These are phyloP conservation scores for Drosophila bunnanda DNA, from an alignment of 2,888 invertebrate genomes.

Conservation along the genomic window DNA sequence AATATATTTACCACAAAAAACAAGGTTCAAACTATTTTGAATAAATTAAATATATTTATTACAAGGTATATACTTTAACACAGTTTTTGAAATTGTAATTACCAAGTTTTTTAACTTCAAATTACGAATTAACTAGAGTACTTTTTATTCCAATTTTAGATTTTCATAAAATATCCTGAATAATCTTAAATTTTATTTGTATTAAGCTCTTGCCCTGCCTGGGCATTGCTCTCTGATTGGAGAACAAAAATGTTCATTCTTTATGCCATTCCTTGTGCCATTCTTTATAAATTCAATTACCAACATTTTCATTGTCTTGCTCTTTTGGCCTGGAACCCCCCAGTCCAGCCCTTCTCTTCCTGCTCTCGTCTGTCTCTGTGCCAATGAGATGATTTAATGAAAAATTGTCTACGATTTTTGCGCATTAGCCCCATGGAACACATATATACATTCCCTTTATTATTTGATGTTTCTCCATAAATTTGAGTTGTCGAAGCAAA, in stretches of 20 bases:
- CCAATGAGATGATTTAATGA: conserved; percentile 38
- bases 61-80: not conserved
- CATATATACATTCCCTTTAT: not conserved
- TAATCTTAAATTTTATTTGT: not conserved
- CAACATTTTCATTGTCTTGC: conserved; percentile 34
- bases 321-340: conserved; percentile 5
- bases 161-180: not conserved
- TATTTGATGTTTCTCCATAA: not conserved
- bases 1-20: not conserved
- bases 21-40: too few species aligned
- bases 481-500: conserved; percentile 3
- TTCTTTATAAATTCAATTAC: conserved; percentile 26
- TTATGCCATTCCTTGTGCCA: not conserved
- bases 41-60: too few species aligned
- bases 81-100: not conserved
- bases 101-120: not conserved
- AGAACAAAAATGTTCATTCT: conserved; percentile 3
- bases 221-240: not conserved
- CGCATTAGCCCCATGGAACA: not conserved
- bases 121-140: not conserved
- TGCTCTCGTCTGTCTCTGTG: conserved; percentile 3
- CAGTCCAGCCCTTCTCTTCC: too few species aligned
- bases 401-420: conserved; percentile 33
- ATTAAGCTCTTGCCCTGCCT: not conserved
- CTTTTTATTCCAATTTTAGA: not conserved